Evolutionary conservation across 2,113 vertebrate species (phyloP), one percentile per base, ranked within the genome.

Genomic region (Rhinoptilus africanus): DNA sequence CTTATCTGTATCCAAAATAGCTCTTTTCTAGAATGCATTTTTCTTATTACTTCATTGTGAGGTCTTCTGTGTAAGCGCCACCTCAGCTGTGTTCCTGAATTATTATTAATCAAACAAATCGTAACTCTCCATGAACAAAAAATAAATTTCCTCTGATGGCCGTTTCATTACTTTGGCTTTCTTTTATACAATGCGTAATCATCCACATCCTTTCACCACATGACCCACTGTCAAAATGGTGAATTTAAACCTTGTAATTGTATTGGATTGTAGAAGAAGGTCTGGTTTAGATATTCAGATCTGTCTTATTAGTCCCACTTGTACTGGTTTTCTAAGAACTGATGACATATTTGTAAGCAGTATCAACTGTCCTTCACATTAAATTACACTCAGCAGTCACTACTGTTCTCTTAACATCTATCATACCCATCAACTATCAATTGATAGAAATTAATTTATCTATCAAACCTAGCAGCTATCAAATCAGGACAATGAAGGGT

Each of bases 301-400:
- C 74, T 54, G 24, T 90, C 76, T 91, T 50, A 8, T 62, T 54
- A 47, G 47, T 82, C 41, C 63, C 79, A 76, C 57, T 20, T 2
- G 56, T 66, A 62, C 76, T 59, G 93, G 88, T 95, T 95, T 93
- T 66, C 77, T 72, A 94, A 74, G 81, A 92, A 83, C 3, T 82
- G 94, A 95, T 94, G 95, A 64, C 78, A 69, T 95, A 81, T 96
- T 97, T 97, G 91, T 95, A 88, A 97, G 95, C 92, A 95, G 88
- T 87, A 96, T 92, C 95, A 96, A 95, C 95, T 30, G 35, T 92
- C 80, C 66, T 96, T 97, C 97, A 88, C 91, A 62, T 88, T 86
- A 95, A 96, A 96, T 91, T 91, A 72, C 83, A 87, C 84, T 57
- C 90, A 64, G 94, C 54, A 95, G 94, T 85, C 21, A 39, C 60